Evolutionary conservation across 2,888 invertebrate genomes (phyloP).

Genomic region (Lycophotia porphyrea): DNA sequence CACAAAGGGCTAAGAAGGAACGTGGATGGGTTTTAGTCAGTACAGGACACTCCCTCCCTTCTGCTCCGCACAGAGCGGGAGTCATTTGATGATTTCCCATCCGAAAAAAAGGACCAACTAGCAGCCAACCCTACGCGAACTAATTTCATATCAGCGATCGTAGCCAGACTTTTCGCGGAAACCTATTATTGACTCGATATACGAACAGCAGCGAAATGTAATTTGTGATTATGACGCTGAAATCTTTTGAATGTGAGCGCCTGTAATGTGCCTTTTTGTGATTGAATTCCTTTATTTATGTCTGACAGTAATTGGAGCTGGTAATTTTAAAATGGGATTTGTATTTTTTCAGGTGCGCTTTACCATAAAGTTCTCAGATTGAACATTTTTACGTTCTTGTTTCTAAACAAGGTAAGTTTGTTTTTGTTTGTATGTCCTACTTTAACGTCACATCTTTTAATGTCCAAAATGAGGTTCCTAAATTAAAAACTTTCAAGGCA

Average conservation of each 20-base stretch:
- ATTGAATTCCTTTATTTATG: conserved; percentile 38
- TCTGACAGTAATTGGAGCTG: not conserved
- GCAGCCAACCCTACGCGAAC: conserved; percentile 39
- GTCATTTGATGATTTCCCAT: no score
- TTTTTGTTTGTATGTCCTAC: no score
- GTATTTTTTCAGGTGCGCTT: conserved; percentile 12
- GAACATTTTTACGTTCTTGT: not conserved
- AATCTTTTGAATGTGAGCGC: conserved; percentile 23
- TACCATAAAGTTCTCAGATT: not conserved
- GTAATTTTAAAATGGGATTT: conserved; percentile 21
- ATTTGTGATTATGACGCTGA: conserved; percentile 32
- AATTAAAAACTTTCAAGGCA: no score
- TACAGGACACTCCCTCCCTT: no score
- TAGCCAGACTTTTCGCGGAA: conserved; percentile 31
- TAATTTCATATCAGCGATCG: conserved; percentile 36
- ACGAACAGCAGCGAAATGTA: conserved; percentile 31
- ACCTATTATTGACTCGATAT: conserved; percentile 38
- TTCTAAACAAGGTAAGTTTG: not conserved
- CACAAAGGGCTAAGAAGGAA: no score
- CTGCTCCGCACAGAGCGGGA: no score
- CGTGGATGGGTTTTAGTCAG: no score
- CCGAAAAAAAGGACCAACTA: no score
- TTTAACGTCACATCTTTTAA: no score
- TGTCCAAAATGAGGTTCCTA: no score
- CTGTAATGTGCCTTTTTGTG: conserved; percentile 17